Base-by-base conservation (phyloP, 1,140 invertebrate genomes). In the Druon quercuslanigerum region DNA sequence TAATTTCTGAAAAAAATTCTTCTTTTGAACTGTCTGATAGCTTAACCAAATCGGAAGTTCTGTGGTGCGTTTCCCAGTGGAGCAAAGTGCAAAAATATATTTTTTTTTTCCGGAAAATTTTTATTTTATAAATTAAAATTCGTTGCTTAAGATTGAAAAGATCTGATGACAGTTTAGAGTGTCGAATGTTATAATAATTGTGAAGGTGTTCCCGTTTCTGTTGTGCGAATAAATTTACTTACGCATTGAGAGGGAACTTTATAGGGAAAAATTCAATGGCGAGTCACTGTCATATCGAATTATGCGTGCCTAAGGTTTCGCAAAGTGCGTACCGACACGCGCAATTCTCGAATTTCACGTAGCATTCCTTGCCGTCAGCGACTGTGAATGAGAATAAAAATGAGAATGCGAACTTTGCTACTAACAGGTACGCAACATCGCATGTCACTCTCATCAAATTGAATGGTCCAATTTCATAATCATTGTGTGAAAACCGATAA, bases 341-440 rank as follows among this genome's bases (percentile, higher is more conserved):
- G 83, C 84, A 83, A 87, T 89, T 90, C 88, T 89, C 87, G 82
- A 87, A 89, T 90, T 90, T 90, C 88, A 86, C 73, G 75, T 79
- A 82, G 66, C 85, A 88, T 88, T 87, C 87, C 86, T 82, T 79
- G 82, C 77, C 83, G 79, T 79, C 87, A 83, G 77, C 83, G 85
- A 86, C 83, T 81, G 82, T 81, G 78, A 86, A 88, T 83, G 79
- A 57, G 56, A 33, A 33, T 33, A 33, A 33, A 33, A 20, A 60
- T 79, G 75, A 74, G 72, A 78, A 79, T 46, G 40, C 40, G 0
- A 46, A 46, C 40, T 46, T 46, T 46, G 14, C 40, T 66, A 14
- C 25, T 66, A 66, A 66, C 60, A 66, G 60, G 60, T 66, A 40
- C 13, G 60, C 60, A 66, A 66, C 25, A 66, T 66, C 14, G 25